Base-by-base conservation (phyloP, 2,888 invertebrate genomes). In the Bursaphelenchus okinawaensis region DNA sequence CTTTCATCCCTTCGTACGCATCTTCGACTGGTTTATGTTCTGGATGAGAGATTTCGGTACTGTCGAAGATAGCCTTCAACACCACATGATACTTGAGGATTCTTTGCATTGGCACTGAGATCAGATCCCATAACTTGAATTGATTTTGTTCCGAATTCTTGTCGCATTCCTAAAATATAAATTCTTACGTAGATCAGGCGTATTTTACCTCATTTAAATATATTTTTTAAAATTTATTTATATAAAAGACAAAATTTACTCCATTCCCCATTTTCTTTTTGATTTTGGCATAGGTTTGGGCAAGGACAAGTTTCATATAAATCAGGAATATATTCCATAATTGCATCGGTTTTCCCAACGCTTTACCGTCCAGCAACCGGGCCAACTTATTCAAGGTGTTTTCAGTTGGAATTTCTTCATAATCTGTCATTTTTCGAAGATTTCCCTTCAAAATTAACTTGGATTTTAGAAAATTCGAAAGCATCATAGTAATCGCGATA, bases 41-140 rank as follows among this genome's bases (percentile, higher is more conserved):
- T 70, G 92, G 91, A 78, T 90, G 89, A 80, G 88, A 88, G 50
- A 83, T 76, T 8, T 84, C 83, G 52, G 86, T 86, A 64, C 83
- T 82, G 69, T 85, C 85, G 31, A 85, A 83, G 62, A 86, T 76
- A 70, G 86, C 85, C 84, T 63, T 63, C 19, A 68, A n/a, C 22
- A 98, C 86, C 63, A 98, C 87, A 84, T 95, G 95, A 85, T 98
- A 98, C 83, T 96, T 98, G 71, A 98, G 88, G 75, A 98, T 90
- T 83, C 98, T 87, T 85, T 98, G 98, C 92, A 98, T 94, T 52
- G 98, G 98, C 71, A 98, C 93, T 23, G 93, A 92, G 55, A 98
- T 86, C 72, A 98, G 90, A 84, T 98, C 98, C 57, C 94, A 88
- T 74, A 98, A 86, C 84, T 93, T 91, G 83, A 96, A 93, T 52